Evolutionary conservation across 2,888 invertebrate genomes (phyloP), one percentile per base, ranked within the genome.

Genomic region (Rhogogaster chlorosoma): DNA sequence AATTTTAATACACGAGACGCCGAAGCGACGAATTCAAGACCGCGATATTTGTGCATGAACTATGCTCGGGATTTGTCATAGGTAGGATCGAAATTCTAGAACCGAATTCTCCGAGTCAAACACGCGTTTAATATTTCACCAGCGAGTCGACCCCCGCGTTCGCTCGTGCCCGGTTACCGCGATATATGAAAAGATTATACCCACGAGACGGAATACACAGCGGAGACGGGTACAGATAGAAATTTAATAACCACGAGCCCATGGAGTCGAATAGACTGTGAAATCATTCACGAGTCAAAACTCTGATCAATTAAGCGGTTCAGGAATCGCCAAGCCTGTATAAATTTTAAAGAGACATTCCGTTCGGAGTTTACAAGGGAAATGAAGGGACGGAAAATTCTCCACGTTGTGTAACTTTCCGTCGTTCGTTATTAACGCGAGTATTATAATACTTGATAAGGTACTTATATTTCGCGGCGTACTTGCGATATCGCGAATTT

Each of bases 101-200:
- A n/a, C 64, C 64, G 10, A 70, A 70, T 70, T 32, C 36, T 70
- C 67, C 32, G 67, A 70, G 67, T 70, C 67, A 70, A 70, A 70
- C 67, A 70, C 36, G 67, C 67, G 67, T 70, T 70, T 70, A 70
- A 70, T 70, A 70, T 70, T 70, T 70, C 67, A 70, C 67, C 36
- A 32, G 18, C 49, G 49, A 53, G 18, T 53, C 49, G 49, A 53
- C 18, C 49, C 10, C 18, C 18, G 12, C 49, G 12, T 2, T 15
- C 49, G 2, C 53, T n/a, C 53, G n/a, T 15, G 53, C n/a, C 53
- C 53, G 53, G 53, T 15, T 53, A n/a, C 53, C n/a, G n/a, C 53
- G 70, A 32, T 70, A 32, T 4, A 36, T 18, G 70, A 36, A 29
- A 70, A 70, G 36, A 32, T 70, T 70, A 70, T 70, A 70, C n/a